phyloP scores from a whole-genome alignment of 2,888 invertebrate species.

The Doris montereyensis region DNA sequence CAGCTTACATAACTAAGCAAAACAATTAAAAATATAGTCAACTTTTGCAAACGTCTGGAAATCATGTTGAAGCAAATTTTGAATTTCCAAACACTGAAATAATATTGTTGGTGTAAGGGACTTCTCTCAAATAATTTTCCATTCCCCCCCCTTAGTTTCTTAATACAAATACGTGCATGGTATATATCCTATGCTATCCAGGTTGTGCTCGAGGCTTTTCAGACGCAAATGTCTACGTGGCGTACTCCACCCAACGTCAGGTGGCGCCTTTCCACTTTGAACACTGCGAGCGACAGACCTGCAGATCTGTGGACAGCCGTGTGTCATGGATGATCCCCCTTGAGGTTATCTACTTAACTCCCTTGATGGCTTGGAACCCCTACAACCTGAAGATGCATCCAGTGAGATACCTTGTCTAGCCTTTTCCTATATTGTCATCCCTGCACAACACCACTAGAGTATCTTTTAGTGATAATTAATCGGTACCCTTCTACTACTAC shows the following conservation, averaged over 20 bases:
- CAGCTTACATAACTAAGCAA: no score
- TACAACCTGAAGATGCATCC: background rate
- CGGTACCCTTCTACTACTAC: conserved; percentile 2
- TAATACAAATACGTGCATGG: no score
- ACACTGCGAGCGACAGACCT: background rate
- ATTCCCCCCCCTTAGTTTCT: background rate
- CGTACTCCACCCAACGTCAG: background rate
- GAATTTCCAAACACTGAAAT: no score
- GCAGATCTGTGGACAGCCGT: background rate
- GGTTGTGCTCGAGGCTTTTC: conserved; percentile 1
- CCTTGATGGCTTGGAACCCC: background rate
- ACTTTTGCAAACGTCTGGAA: no score
- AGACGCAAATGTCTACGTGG: background rate
- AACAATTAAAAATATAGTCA: no score
- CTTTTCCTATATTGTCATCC: no score
- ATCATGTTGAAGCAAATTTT: no score
- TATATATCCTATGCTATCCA: background rate
- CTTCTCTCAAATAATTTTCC: background rate
- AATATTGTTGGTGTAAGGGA: no score
- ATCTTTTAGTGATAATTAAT: no score
- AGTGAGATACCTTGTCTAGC: no score
- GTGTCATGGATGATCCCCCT: background rate
- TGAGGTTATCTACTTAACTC: background rate
- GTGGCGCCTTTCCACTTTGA: background rate
- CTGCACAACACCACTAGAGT: no score